Evolutionary conservation across 2,888 invertebrate species (phyloP), one percentile per base, ranked within the genome.

Genomic region (Lissocephala sabroskyi): DNA sequence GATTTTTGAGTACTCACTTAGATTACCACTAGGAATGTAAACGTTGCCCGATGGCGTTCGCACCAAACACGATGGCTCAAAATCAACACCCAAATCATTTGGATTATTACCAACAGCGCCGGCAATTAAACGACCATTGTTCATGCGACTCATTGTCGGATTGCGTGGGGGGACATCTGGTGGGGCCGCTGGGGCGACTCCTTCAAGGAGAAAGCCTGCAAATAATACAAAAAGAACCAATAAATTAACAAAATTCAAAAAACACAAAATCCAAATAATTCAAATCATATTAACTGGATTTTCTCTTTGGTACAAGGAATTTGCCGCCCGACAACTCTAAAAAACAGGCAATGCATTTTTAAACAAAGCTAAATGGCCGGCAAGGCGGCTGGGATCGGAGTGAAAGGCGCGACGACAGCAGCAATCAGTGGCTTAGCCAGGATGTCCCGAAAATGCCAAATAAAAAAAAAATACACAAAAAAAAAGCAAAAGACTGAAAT

Each of bases 21-120:
- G 82, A 80, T 87, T 88, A 87, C 91, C 91, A 87, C 93, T 92
- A 85, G 95, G 95, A 89, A 95, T 95, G 88, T 95, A 95, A 84
- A 95, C 93, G 87, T 95, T 95, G 84, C 95, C 95, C 71, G 95
- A 95, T 70, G 95, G 94, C 65, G 95, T 95, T 85, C 95, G 89
- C 79, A 95, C 94, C 81, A 95, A 90, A 85, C 95, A 95, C 83
- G 94, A 93, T 73, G 95, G 94, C 86, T 95, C 95, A 85, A 94
- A 93, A 86, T 95, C 95, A 70, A 86, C 87, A 67, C 90, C 86
- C 82, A 87, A 86, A 84, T 90, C 90, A 74, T 90, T 90, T 71
- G 92, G 92, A 86, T 93, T 92, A 67, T 60, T 77, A 64, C 62
- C 75, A 59, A 56, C 59, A 54, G 54, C 33, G 84, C 91, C 91